phyloP scores from a whole-genome alignment of 2,888 invertebrate species.

The Harpagoxenus sublaevis region DNA sequence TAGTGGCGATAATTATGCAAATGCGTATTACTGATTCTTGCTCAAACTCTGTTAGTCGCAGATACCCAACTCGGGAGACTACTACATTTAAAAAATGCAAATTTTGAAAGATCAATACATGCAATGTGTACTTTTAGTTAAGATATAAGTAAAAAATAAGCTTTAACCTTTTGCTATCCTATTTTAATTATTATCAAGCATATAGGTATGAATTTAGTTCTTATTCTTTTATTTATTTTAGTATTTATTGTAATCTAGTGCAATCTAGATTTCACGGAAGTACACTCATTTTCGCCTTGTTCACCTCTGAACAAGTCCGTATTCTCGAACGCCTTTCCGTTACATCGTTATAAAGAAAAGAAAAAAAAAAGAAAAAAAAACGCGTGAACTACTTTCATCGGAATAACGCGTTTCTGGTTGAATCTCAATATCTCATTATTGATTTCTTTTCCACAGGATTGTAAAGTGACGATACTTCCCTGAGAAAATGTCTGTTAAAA shows the following conservation, averaged over 20 bases:
- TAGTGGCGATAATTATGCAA: conserved; percentile 2
- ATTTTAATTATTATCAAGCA: background rate
- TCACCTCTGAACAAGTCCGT: conserved; percentile 4
- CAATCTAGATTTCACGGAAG: conserved; percentile 37
- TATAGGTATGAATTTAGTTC: background rate
- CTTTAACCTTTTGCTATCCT: background rate
- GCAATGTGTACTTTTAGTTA: background rate
- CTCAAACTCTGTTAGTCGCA: conserved; percentile 6
- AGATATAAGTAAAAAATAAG: background rate
- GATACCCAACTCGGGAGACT: background rate
- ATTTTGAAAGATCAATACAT: background rate
- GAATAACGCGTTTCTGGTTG: background rate
- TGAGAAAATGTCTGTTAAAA: background rate
- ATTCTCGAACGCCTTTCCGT: conserved; percentile 44
- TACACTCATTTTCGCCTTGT: conserved; percentile 21
- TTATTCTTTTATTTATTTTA: background rate
- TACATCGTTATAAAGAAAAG: conserved; percentile 23
- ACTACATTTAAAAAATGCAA: background rate
- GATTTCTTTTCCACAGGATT: background rate
- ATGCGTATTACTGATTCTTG: conserved; percentile 22
- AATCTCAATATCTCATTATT: background rate
- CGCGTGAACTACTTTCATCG: background rate
- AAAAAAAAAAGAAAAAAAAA: background rate
- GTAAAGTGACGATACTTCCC: background rate
- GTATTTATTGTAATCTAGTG: background rate